Percentiles rank a stretch among this genome's conserved stretches.
Evolutionary conservation across 1,140 invertebrate genomes (phyloP).

Genomic region (Coenobita brevimanus): DNA sequence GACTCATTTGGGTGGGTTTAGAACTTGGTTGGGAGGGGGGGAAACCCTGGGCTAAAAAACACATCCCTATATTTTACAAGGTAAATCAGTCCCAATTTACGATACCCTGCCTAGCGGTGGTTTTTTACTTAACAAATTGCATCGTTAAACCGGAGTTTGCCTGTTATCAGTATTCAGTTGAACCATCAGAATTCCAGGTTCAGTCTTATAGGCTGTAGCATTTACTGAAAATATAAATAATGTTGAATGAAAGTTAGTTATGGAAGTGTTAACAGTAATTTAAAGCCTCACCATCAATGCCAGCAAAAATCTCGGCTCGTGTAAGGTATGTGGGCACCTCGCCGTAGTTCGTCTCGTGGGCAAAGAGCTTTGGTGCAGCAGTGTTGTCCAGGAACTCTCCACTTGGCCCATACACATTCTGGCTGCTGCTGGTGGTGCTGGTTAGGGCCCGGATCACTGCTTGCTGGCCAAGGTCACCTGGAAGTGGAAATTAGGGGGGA

Average conservation of each 20-base stretch:
- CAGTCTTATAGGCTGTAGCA: not conserved
- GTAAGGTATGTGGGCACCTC: conserved; percentile 27
- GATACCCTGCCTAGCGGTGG: too few relatives aligned
- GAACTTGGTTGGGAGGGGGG: too few relatives aligned
- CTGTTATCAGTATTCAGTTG: too few relatives aligned
- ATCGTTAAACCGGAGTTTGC: too few relatives aligned
- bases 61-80: too few relatives aligned
- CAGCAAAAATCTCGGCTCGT: conserved; percentile 54
- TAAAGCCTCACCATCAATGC: conserved; percentile 49
- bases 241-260: not conserved
- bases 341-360: conserved; percentile 4
- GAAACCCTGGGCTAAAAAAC: too few relatives aligned
- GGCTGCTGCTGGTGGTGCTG: not conserved
- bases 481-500: not conserved
- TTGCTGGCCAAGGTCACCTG: conserved; percentile 57
- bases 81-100: too few relatives aligned
- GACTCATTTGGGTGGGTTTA: too few relatives aligned
- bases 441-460: not conserved
- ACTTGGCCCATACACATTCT: not conserved
- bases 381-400: conserved; percentile 47
- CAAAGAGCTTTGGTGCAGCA: conserved; percentile 47
- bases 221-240: not conserved
- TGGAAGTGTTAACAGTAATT: not conserved
- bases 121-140: too few relatives aligned
- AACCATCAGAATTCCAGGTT: too few relatives aligned